phyloP scores from a whole-genome alignment of 2,888 invertebrate species.

The Neelides folsomi region DNA sequence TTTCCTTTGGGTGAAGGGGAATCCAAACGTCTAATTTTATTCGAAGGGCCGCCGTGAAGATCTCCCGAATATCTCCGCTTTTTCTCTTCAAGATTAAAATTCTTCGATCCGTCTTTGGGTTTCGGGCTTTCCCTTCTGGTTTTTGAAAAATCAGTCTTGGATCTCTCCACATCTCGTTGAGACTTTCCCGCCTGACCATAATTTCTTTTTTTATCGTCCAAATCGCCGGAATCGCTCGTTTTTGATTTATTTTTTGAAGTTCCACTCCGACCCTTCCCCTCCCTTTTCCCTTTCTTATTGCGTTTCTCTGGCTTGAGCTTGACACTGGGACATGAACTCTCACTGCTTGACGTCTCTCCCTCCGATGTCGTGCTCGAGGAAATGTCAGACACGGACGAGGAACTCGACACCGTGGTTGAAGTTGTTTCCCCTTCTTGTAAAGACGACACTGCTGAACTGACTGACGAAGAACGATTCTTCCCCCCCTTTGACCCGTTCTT shows the following conservation, averaged over 20 bases:
- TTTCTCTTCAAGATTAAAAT: conserved; percentile 8
- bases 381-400: conserved; percentile 3
- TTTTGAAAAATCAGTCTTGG: not conserved
- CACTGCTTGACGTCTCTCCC: conserved; percentile 15
- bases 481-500: conserved; percentile 12
- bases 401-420: conserved; percentile 19
- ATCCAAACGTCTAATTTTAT: conserved; percentile 7
- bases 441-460: conserved; percentile 24
- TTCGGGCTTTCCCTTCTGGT: not conserved
- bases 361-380: conserved; percentile 13
- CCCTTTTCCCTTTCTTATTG: conserved; percentile 13
- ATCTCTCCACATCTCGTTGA: not conserved
- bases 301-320: conserved; percentile 19
- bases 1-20: conserved; percentile 9
- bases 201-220: conserved; percentile 1
- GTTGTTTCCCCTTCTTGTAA: conserved; percentile 19
- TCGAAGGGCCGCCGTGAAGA: conserved; percentile 3
- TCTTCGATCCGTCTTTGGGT: conserved; percentile 6
- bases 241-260: conserved; percentile 17
- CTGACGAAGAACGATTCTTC: conserved; percentile 19
- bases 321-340: conserved; percentile 31
- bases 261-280: conserved; percentile 4
- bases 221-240: conserved; percentile 11
- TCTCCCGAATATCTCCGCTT: conserved; percentile 13
- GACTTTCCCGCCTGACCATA: not conserved